A percentile compares a stretch with the other conserved stretches of the same genome.
Evolutionary conservation across 2,888 invertebrate genomes (phyloP).

Genomic region (Nephrotoma appendiculata): DNA sequence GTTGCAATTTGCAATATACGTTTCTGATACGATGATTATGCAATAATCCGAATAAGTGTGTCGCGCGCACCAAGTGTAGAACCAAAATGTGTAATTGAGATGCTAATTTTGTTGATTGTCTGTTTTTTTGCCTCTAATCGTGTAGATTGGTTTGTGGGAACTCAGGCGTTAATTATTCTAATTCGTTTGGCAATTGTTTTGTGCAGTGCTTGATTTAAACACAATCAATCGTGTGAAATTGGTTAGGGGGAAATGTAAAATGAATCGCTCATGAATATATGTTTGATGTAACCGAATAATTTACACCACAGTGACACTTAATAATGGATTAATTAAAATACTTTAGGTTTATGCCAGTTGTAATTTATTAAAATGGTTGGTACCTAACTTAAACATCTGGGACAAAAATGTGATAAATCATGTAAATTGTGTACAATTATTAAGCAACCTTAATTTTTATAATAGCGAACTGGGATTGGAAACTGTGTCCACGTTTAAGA

Average conservation of each 20-base stretch:
- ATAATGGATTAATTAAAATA: background rate
- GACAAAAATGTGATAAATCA: too few relatives aligned
- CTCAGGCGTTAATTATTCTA: background rate
- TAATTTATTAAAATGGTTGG: too few relatives aligned
- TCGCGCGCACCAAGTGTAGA: background rate
- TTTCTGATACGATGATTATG: background rate
- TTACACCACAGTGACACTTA: background rate
- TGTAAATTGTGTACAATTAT: too few relatives aligned
- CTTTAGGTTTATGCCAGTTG: too few relatives aligned
- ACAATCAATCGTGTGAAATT: background rate
- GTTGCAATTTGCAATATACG: background rate
- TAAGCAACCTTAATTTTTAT: too few relatives aligned
- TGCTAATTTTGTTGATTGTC: background rate
- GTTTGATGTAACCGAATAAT: background rate
- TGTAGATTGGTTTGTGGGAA: background rate
- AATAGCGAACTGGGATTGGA: too few relatives aligned
- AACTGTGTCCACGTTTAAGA: too few relatives aligned
- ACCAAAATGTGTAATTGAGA: background rate
- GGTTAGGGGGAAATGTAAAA: background rate
- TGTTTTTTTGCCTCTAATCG: background rate
- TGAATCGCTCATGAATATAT: background rate
- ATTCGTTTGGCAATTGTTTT: background rate
- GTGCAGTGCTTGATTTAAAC: background rate
- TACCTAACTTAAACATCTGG: too few relatives aligned
- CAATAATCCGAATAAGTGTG: background rate